Evolutionary conservation across 2,888 invertebrate genomes (phyloP), one percentile per base, ranked within the genome.

Genomic region (Cancer borealis): DNA sequence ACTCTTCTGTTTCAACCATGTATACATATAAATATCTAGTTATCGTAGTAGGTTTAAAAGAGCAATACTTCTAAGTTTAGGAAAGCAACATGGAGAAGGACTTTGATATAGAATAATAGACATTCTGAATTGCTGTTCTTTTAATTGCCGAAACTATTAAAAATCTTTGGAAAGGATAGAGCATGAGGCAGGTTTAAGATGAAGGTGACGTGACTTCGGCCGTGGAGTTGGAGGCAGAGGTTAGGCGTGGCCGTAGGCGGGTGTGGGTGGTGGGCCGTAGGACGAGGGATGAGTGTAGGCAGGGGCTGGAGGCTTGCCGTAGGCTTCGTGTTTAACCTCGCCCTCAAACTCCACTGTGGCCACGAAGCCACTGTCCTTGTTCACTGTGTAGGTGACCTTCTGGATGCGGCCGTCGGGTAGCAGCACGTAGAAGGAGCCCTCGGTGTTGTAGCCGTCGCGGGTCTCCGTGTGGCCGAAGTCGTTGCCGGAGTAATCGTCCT

Each of bases 321-420:
- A 66, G n/a, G 66, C n/a, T 21, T 66, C 66, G 66, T 66, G 66
- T n/a, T 66, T 66, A 21, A 8, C 66, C n/a, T 66, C 66, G 66
- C 66, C 66, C 66, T 66, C n/a, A n/a, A n/a, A 66, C 66, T 66
- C 66, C 66, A 66, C 66, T 21, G n/a, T n/a, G n/a, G 66, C 66
- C 66, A 66, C 66, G 66, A 17, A 66, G 66, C 66, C 66, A n/a
- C n/a, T n/a, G 66, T 66, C 66, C n/a, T n/a, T n/a, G 66, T 66
- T 21, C 17, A 66, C 66, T 6, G 66, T 66, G 66, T 66, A 66
- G 66, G 66, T 66, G 66, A 66, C 66, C 66, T 66, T n/a, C 66
- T 66, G 66, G n/a, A 66, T n/a, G 66, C 66, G 66, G n/a, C 66
- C n/a, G 66, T 66, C 66, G 66, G 66, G 66, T n/a, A 66, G 66